Percentiles rank a stretch among this genome's conserved stretches.
phyloP scores from a whole-genome alignment of 2,797 vertebrate genomes.

The Aselliscus stoliczkanus region DNA sequence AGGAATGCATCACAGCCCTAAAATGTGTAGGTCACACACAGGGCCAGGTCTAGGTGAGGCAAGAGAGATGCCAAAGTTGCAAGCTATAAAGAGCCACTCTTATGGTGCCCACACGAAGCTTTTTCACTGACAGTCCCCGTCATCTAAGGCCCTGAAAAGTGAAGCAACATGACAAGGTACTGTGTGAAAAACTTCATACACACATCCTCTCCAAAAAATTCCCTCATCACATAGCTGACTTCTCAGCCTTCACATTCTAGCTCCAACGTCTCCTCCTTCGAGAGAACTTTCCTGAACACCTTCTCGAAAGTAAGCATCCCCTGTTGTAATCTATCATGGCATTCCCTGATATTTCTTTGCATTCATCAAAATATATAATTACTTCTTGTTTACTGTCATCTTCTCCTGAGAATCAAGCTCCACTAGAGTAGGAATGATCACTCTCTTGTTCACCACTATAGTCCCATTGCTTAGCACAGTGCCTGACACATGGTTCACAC shows the following conservation, averaged over 20 bases:
- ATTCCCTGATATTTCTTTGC: neutral
- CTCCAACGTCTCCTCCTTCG: neutral
- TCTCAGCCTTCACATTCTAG: neutral
- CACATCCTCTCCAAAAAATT: neutral
- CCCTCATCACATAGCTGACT: neutral
- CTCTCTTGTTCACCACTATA: neutral
- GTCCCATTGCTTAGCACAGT: neutral
- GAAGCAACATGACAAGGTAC: too few relatives aligned
- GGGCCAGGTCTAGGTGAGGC: neutral
- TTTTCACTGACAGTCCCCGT: neutral
- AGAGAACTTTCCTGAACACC: neutral
- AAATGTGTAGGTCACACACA: neutral
- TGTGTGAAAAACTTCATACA: neutral
- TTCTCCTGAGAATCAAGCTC: neutral
- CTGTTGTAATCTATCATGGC: neutral
- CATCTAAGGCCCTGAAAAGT: neutral
- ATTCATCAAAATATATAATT: neutral
- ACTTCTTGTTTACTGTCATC: neutral
- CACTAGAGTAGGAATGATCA: neutral
- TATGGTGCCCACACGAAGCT: neutral
- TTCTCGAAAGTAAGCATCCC: neutral
- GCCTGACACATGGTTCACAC: neutral
- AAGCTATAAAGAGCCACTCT: neutral
- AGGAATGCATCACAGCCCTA: neutral
- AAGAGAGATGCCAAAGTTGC: neutral